Conservation (phyloP, 64 coral and sea anemone genomes). For the Exaiptasia diaphana region DNA sequence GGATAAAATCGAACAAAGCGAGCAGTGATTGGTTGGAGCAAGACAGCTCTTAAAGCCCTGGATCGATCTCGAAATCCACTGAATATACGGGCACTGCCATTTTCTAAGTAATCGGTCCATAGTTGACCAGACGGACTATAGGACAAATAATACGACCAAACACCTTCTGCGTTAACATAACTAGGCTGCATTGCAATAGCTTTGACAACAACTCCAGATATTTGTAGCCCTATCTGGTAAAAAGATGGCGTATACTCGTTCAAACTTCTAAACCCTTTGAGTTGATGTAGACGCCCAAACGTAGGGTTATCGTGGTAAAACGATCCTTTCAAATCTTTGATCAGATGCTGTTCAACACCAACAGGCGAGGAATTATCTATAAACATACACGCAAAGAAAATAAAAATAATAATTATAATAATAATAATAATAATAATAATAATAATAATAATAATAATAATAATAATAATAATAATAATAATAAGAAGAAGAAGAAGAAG, state of each 20-base stretch:
- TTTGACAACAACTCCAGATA: neutral
- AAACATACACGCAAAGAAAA: too few species aligned
- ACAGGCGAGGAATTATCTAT: neutral
- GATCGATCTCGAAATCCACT: neutral
- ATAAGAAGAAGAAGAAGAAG: too few species aligned
- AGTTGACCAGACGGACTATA: conserved; percentile 23
- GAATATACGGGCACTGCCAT: neutral
- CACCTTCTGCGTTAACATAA: neutral
- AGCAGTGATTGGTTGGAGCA: neutral
- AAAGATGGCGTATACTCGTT: neutral
- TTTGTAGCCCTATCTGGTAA: conserved; percentile 10
- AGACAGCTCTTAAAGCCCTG: neutral
- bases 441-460: too few species aligned
- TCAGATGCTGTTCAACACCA: neutral
- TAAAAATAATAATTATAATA: too few species aligned
- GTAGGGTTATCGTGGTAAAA: neutral
- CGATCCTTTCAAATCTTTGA: neutral
- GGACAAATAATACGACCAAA: conserved; percentile 1
- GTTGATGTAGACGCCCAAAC: neutral
- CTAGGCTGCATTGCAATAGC: conserved; percentile 35
- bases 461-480: too few species aligned
- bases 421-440: too few species aligned
- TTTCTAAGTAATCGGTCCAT: conserved; percentile 32
- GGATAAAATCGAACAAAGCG: conserved; percentile 14
- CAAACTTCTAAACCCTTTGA: neutral